phyloP scores from a whole-genome alignment of 2,797 vertebrate genomes.

The Dipus sagitta region DNA sequence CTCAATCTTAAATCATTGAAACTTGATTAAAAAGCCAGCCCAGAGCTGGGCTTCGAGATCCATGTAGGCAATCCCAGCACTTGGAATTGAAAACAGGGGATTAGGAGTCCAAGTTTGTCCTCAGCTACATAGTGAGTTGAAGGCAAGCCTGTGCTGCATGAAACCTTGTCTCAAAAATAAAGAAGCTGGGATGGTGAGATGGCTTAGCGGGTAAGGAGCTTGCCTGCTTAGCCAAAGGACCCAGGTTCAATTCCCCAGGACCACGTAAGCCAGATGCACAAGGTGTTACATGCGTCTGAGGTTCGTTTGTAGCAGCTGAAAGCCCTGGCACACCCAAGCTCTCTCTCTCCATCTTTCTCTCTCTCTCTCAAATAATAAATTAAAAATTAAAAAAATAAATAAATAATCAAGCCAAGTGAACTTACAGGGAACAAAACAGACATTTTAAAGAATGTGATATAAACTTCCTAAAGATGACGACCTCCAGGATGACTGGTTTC shows the following conservation, averaged over 20 bases:
- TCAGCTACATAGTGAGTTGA: neutral
- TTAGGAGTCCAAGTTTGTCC: no score
- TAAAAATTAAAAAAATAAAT: no score
- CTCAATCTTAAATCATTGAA: slow-evolving; percentile 15
- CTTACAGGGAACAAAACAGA: neutral
- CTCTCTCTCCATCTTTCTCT: no score
- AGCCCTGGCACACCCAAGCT: no score
- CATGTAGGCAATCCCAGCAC: neutral
- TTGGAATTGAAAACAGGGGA: neutral
- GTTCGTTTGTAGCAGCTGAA: no score
- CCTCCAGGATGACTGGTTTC: neutral
- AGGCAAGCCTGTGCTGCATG: neutral
- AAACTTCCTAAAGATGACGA: neutral
- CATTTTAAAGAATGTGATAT: neutral
- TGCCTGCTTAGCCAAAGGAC: no score
- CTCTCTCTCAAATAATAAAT: no score
- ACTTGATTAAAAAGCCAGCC: neutral
- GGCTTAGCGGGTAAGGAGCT: no score
- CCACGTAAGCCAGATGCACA: no score
- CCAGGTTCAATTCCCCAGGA: no score
- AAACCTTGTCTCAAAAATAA: neutral
- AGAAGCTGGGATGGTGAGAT: neutral
- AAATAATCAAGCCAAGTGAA: neutral
- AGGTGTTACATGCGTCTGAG: no score
- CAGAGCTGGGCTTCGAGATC: neutral